Percentiles rank a stretch among this genome's conserved stretches.
phyloP scores from a whole-genome alignment of 1,140 invertebrate species.

The Cydia fagiglandana region DNA sequence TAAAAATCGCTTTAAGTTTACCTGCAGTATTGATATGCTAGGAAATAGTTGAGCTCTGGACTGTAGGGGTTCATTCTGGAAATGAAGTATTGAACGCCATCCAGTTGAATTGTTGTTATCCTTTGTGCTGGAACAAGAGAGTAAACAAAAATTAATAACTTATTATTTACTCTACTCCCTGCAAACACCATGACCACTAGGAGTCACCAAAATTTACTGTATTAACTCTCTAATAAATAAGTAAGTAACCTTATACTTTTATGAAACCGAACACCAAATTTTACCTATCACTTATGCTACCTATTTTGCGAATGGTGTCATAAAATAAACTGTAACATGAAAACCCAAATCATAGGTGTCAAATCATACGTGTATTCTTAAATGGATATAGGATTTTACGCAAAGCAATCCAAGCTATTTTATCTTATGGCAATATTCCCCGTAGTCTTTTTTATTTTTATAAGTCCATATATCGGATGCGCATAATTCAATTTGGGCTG shows the following conservation, averaged over 20 bases:
- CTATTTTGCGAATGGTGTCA: too few relatives aligned
- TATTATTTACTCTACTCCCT: background rate
- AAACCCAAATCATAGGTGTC: background rate
- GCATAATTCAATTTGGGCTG: constrained; percentile 22
- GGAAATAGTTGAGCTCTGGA: constrained; percentile 91
- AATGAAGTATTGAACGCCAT: constrained; percentile 92
- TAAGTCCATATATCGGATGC: background rate
- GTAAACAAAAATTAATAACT: background rate
- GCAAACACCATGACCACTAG: too few relatives aligned
- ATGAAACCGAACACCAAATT: background rate
- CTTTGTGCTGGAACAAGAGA: constrained; percentile 85
- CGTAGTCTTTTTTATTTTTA: background rate
- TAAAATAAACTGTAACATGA: too few relatives aligned
- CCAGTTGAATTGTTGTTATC: constrained; percentile 91
- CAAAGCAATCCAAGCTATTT: constrained; percentile 2
- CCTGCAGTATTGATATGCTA: constrained; percentile 92
- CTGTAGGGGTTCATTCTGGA: constrained; percentile 93
- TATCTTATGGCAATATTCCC: background rate
- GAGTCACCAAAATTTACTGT: too few relatives aligned
- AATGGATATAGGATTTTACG: background rate
- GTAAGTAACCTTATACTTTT: background rate
- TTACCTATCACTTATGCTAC: background rate
- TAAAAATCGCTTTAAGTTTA: constrained; percentile 46
- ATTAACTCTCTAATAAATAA: too few relatives aligned
- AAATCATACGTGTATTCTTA: background rate